Percentiles rank a stretch among this genome's conserved stretches.
These are phyloP conservation scores for Dolomedes plantarius DNA, from an alignment of 2,888 invertebrate genomes.

Conservation along the genomic window DNA sequence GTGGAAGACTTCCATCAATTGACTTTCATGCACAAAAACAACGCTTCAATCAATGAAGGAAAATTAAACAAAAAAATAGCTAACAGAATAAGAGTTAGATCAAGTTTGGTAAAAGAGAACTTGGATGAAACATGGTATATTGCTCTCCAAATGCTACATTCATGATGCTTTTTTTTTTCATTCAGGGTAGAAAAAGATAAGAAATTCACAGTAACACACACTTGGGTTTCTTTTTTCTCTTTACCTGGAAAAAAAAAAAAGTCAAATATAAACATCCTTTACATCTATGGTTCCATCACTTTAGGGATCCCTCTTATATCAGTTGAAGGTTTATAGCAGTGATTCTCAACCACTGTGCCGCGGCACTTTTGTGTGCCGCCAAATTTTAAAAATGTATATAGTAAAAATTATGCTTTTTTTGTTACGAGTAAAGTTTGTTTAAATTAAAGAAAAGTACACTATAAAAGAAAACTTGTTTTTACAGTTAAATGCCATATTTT, in stretches of 20 bases:
- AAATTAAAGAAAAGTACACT: too few species aligned
- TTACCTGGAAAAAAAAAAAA: slow-evolving; percentile 41
- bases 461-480: too few species aligned
- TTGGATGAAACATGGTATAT: slow-evolving; percentile 5
- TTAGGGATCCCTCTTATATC: too few species aligned
- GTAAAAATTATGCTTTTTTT: too few species aligned
- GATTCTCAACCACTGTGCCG: too few species aligned
- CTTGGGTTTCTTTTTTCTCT: slow-evolving; percentile 67
- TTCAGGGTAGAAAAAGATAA: not conserved
- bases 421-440: too few species aligned
- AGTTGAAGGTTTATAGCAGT: too few species aligned
- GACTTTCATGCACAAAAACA: slow-evolving; percentile 47
- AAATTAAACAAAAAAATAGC: slow-evolving; percentile 25
- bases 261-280: too few species aligned
- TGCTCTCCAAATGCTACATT: slow-evolving; percentile 22
- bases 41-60: slow-evolving; percentile 26
- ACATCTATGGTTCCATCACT: too few species aligned
- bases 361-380: too few species aligned
- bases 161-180: slow-evolving; percentile 28
- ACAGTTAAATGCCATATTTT: too few species aligned
- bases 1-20: slow-evolving; percentile 67
- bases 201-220: slow-evolving; percentile 62
- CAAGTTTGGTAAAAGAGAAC: slow-evolving; percentile 39
- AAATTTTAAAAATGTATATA: too few species aligned
- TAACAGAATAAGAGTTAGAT: slow-evolving; percentile 25